These are phyloP conservation scores for Chrysomallon squamiferum DNA, from an alignment of 1,140 invertebrate genomes.

Conservation along the genomic window DNA sequence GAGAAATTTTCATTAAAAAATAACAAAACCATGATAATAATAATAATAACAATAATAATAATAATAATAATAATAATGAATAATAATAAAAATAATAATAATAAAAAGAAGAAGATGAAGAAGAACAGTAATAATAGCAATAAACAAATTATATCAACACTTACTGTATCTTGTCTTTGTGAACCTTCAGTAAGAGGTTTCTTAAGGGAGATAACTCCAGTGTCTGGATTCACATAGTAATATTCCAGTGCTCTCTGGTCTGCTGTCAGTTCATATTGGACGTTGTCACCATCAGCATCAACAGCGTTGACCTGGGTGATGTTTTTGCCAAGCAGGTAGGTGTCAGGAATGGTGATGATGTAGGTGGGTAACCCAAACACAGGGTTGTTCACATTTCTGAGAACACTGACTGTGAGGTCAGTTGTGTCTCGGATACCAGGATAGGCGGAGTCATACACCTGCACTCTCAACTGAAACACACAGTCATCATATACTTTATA, in stretches of 20 bases:
- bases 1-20: no score
- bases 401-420: conserved; percentile 81
- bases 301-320: conserved; percentile 75
- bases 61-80: no score
- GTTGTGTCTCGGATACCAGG: conserved; percentile 65
- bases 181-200: conserved; percentile 24
- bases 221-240: conserved; percentile 28
- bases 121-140: no score
- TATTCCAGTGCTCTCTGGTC: conserved; percentile 28
- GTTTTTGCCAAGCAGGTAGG: conserved; percentile 74
- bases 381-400: conserved; percentile 74
- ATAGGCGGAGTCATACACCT: conserved; percentile 42
- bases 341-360: conserved; percentile 82
- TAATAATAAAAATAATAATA: no score
- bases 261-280: conserved; percentile 27
- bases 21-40: no score
- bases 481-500: no score
- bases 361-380: conserved; percentile 68
- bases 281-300: conserved; percentile 38
- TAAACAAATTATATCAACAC: no score
- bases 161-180: conserved; percentile 20
- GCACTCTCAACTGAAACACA: conserved; percentile 33
- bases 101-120: no score
- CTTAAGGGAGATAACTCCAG: conserved; percentile 31
- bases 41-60: no score